Percentiles rank a stretch among this genome's conserved stretches.
phyloP scores from a whole-genome alignment of 2,113 vertebrate genomes.

The Odontophorus gujanensis region DNA sequence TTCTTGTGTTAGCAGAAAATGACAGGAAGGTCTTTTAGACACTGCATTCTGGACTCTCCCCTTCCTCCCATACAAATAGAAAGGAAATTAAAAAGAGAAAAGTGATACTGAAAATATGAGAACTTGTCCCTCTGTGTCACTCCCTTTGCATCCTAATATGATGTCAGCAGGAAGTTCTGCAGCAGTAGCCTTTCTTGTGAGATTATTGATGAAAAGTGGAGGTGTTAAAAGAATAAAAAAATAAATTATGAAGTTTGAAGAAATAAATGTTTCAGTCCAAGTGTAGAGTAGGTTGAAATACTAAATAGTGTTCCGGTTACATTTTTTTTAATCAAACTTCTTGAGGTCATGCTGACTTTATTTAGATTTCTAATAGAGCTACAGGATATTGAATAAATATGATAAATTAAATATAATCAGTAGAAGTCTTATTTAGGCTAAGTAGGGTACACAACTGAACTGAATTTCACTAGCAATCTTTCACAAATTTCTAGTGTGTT shows the following conservation, averaged over 20 bases:
- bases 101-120: slow-evolving; percentile 26
- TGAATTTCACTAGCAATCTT: slow-evolving; percentile 29
- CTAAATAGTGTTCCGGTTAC: not conserved
- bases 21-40: slow-evolving; percentile 31
- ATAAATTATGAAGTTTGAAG: not conserved
- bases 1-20: slow-evolving; percentile 25
- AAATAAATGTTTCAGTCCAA: not conserved
- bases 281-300: not conserved
- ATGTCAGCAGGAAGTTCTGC: slow-evolving; percentile 39
- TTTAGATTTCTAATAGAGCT: not conserved
- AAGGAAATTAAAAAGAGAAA: slow-evolving; percentile 56
- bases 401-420: slow-evolving; percentile 11
- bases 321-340: not conserved
- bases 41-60: not conserved
- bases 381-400: not conserved
- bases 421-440: not conserved
- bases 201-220: not conserved
- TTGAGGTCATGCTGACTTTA: not conserved
- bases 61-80: slow-evolving; percentile 44
- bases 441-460: not conserved
- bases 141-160: slow-evolving; percentile 4
- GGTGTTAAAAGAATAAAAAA: not conserved
- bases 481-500: slow-evolving; percentile 17
- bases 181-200: not conserved
- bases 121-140: not conserved